A percentile compares a stretch with the other conserved stretches of the same genome.
These are phyloP conservation scores for Panurus biarmicus DNA, from an alignment of 2,113 vertebrate species.

Conservation along the genomic window DNA sequence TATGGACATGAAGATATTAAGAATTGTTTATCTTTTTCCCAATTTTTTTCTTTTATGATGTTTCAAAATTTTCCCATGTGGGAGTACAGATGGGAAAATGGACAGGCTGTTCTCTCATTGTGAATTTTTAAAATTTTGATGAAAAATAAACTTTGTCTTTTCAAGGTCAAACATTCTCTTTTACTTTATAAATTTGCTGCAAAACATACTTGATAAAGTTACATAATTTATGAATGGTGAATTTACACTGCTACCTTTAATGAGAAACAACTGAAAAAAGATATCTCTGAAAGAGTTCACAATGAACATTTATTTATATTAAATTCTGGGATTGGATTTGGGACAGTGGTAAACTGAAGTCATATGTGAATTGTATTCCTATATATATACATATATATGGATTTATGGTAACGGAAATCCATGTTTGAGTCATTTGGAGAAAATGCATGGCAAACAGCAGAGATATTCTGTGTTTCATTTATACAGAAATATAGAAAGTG, in stretches of 20 bases:
- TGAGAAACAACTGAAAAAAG: conserved; percentile 4
- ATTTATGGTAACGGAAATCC: not conserved
- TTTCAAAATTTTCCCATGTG: not conserved
- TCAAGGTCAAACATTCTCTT: not conserved
- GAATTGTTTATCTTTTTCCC: not conserved
- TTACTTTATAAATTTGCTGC: not conserved
- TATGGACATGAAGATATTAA: not conserved
- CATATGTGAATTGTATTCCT: conserved; percentile 15
- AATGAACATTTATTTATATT: not conserved
- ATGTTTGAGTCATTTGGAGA: conserved; percentile 19
- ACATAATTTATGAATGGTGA: not conserved
- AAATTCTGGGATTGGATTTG: not conserved
- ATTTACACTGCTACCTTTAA: not conserved
- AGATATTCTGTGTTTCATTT: conserved; percentile 4
- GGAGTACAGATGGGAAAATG: not conserved
- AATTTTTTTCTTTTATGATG: not conserved
- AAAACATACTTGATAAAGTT: not conserved
- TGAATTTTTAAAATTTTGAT: not conserved
- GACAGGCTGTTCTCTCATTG: not conserved
- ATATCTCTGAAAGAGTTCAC: not conserved
- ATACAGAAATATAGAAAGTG: not conserved
- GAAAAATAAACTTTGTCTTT: not conserved
- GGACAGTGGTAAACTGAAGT: conserved; percentile 12
- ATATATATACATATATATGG: not conserved
- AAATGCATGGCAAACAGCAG: conserved; percentile 7